Evolutionary conservation across 2,113 vertebrate genomes (phyloP).

Genomic region (Crotalus horridus): DNA sequence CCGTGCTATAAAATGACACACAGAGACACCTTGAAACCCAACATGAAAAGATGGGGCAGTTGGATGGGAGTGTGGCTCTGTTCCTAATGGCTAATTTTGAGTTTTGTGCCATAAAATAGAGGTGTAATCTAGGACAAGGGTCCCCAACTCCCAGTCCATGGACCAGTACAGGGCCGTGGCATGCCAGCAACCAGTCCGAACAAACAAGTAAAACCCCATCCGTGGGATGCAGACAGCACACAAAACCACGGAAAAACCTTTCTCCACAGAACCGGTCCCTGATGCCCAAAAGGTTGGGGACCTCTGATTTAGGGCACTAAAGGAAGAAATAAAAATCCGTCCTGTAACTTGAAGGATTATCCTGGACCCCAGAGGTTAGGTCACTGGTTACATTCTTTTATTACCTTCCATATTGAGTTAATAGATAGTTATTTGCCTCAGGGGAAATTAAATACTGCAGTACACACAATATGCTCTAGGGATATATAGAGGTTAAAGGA

Average conservation of each 20-base stretch:
- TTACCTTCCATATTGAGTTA: not conserved
- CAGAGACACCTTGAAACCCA: not conserved
- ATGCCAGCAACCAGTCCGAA: too few relatives aligned
- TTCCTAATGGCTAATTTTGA: not conserved
- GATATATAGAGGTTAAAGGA: not conserved
- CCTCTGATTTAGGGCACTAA: too few relatives aligned
- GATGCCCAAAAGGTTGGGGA: too few relatives aligned
- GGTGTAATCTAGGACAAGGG: not conserved
- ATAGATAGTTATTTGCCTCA: not conserved
- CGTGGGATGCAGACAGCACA: too few relatives aligned
- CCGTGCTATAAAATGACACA: not conserved
- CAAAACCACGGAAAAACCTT: too few relatives aligned
- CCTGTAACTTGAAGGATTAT: not conserved
- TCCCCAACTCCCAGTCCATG: too few relatives aligned
- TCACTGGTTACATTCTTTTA: not conserved
- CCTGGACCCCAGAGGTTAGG: not conserved
- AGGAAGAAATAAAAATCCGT: not conserved
- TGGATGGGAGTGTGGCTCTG: not conserved
- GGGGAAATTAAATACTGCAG: not conserved
- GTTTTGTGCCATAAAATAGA: not conserved
- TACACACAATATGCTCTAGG: not conserved
- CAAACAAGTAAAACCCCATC: too few relatives aligned
- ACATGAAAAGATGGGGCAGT: not conserved
- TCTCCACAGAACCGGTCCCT: too few relatives aligned
- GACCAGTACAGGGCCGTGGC: too few relatives aligned